Base-by-base conservation (phyloP, 1,140 invertebrate genomes). In the Archivesica marissinica region DNA sequence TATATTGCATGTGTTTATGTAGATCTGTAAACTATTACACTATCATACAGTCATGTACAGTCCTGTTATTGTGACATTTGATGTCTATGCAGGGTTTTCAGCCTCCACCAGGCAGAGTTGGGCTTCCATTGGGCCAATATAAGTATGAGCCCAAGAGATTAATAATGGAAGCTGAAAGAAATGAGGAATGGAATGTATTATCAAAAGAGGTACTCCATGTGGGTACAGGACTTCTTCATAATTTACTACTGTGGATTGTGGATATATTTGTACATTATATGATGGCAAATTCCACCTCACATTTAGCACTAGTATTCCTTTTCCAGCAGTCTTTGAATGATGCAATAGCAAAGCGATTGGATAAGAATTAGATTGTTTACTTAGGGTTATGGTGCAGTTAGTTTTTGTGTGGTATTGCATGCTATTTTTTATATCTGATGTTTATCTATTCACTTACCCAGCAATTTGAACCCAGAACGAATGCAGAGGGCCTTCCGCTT, bases 81-180 rank as follows among this genome's bases (percentile, higher is more conserved):
- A 47, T 44, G 44, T 76, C 11, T 50, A 28, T 68, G 54, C 39
- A 85, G 82, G 33, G 64, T 47, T 85, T 39, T 52, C 41, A 77
- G 74, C 82, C 82, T 50, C 72, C 56, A 2, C 28, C 39, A 6
- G 64, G 59, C 30, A 25, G 68, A n/a, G n/a, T 78, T 0, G 82
- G 82, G 25, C 74, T 85, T 9, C 82, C 82, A 25, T 35, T 85
- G 11, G 82, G 82, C 4, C 82, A 85, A 44, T 85, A 85, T 47
- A 66, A 44, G 25, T 85, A 85, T 77, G 82, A 85, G 30, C 82
- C 82, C 64, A 85, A 56, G 38, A n/a, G 82, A 17, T 52, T 85
- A 30, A 23, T 44, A 20, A 38, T 85, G 72, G 82, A 85, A 66
- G 74, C 59, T 20, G 82, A 85, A 39, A 64, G 82, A 56, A 85